Evolutionary conservation across 2,888 invertebrate genomes (phyloP), one percentile per base, ranked within the genome.

Genomic region (Ornithoptera alexandrae): DNA sequence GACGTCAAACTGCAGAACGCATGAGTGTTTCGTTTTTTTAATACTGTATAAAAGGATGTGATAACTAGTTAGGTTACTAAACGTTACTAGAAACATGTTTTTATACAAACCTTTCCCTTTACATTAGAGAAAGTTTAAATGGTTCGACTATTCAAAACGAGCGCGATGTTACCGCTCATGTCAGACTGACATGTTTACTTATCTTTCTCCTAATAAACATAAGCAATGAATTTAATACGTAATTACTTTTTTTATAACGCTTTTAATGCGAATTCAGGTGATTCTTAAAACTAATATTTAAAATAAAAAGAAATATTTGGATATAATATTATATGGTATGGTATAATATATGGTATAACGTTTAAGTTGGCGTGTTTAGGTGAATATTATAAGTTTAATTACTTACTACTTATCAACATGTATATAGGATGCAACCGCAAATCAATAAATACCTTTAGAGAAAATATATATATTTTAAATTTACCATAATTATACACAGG

Each of bases 1-100:
- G 68, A 61, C 69, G 61, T 65, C 65, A 65, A 58, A 65, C 24
- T 65, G 65, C 61, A 59, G 53, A 50, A 15, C 15, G 46, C 57
- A 20, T 56, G 30, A 53, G 24, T 30, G 58, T 50, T 50, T 18
- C 63, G 59, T 68, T 39, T 39, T 39, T 10, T 10, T 39, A 39
- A 8, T 30, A 30, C 17, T 50, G 50, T 18, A 50, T 50, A 18
- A 50, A 39, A 50, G 50, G 18, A 50, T 17, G 5, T 17, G 18
- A 50, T 18, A 17, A 50, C 18, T 50, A 50, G 15, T 15, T 15
- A 50, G 50, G 12, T 50, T 50, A 18, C 50, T 50, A 17, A 50
- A 50, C 50, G 50, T 50, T 17, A 17, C 15, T 50, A 17, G 46
- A 46, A 50, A 50, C 50, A 50, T 50, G 50, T 50, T 15, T 50